Evolutionary conservation across 2,888 invertebrate genomes (phyloP).

Genomic region (Strigamia maritima): DNA sequence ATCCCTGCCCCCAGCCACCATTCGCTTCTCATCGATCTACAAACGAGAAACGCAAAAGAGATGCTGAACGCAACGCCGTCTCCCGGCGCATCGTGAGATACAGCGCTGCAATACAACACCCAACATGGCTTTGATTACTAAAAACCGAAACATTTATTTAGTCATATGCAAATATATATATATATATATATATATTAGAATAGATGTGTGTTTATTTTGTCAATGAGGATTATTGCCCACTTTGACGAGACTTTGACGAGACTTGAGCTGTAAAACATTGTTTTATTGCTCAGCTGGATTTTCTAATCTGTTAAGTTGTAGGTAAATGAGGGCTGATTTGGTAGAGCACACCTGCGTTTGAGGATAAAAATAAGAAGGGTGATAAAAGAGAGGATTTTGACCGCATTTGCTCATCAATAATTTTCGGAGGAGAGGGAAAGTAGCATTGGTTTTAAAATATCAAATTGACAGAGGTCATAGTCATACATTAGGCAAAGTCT

Average conservation of each 20-base stretch:
- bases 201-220: no score
- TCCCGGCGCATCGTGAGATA: neutral
- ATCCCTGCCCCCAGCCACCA: slow-evolving; percentile 34
- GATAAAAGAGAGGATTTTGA: neutral
- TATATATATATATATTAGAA: no score
- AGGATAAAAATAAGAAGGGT: neutral
- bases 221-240: no score
- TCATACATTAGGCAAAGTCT: no score
- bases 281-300: slow-evolving; percentile 6
- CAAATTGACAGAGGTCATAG: neutral
- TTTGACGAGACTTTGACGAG: neutral
- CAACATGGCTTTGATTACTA: no score
- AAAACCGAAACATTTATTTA: neutral
- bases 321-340: slow-evolving; percentile 18
- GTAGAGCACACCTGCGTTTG: slow-evolving; percentile 26
- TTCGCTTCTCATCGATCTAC: slow-evolving; percentile 23
- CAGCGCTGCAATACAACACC: no score
- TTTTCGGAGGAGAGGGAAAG: neutral
- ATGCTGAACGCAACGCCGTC: neutral
- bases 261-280: neutral
- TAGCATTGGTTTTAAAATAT: neutral
- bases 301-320: slow-evolving; percentile 20
- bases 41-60: slow-evolving; percentile 16
- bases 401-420: slow-evolving; percentile 24
- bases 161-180: no score